Base-by-base conservation (phyloP, 37 sponge, comb jelly and placozoan species). In the Bolinopsis microptera region DNA sequence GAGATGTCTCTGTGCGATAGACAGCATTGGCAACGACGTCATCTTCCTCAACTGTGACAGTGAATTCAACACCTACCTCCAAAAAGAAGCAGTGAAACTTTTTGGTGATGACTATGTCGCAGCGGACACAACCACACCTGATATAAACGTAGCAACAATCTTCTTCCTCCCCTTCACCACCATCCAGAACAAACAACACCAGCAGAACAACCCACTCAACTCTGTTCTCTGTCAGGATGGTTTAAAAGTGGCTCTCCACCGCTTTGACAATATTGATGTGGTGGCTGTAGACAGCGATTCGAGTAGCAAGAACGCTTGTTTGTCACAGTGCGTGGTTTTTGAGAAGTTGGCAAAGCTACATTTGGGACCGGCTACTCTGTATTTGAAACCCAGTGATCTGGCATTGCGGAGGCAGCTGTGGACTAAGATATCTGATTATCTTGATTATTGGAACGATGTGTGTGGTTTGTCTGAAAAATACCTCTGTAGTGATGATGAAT, bases 191-290 rank as follows among this genome's bases (percentile, higher is more conserved):
- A 86, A 86, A 34, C 90, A 86, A 48, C 36, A 86, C 23, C 41
- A 86, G 2, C 90, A 36, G 18, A 86, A 39, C 48, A 86, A 86
- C 90, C 90, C 90, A 13, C 61, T 86, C 0, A 22, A 39, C 25
- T 41, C 30, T 39, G 61, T 86, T 28, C 26, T 8, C n/a, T 41
- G 41, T 41, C 61, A 86, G 27, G 90, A 86, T 27, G 90, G 90
- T 41, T 48, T 41, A 18, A 40, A 27, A 2, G 90, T 34, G 8
- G 90, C 90, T 38, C 36, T 86, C 61, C 90, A 86, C 90, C 32
- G 90, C 0, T 86, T 86, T 34, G 90, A 86, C 30, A 86, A 39
- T 25, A 86, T 86, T 27, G 90, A 86, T 26, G 90, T 86, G 90
- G 61, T 86, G 0, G 41, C 24, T 86, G 16, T 86, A 0, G 35